Evolutionary conservation across 2,113 vertebrate genomes (phyloP).

Genomic region (Oceanites oceanicus): DNA sequence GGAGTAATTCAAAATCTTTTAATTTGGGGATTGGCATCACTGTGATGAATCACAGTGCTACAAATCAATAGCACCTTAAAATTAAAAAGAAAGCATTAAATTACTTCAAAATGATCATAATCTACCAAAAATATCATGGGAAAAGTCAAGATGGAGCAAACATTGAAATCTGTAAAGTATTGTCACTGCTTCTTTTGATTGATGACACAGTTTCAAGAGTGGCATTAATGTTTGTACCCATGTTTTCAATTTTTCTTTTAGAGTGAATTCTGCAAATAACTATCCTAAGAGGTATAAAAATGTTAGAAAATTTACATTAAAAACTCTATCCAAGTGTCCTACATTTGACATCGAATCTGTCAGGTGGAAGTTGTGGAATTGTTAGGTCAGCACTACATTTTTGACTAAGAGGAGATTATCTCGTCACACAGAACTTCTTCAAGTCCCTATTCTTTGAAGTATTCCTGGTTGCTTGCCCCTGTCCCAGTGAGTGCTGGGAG

Average conservation of each 20-base stretch:
- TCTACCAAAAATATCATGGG: neutral
- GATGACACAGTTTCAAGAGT: neutral
- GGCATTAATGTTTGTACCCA: neutral
- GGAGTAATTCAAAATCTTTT: neutral
- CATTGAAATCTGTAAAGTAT: neutral
- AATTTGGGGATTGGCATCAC: neutral
- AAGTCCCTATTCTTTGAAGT: neutral
- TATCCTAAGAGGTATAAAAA: neutral
- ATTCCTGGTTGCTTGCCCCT: neutral
- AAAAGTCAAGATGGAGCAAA: neutral
- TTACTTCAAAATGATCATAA: neutral
- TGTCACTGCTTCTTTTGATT: neutral
- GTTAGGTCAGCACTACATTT: neutral
- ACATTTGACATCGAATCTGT: neutral
- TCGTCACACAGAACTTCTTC: slow-evolving; percentile 14
- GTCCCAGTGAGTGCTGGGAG: slow-evolving; percentile 30
- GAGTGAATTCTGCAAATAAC: neutral
- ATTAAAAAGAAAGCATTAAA: neutral
- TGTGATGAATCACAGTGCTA: neutral
- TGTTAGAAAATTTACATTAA: neutral
- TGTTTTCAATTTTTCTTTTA: neutral
- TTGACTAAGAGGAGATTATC: neutral
- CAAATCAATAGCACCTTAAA: neutral
- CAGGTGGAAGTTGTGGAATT: neutral
- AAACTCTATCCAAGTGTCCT: neutral